Evolutionary conservation across 2,888 invertebrate genomes (phyloP), one percentile per base, ranked within the genome.

Genomic region (Oligia fasciuncula): DNA sequence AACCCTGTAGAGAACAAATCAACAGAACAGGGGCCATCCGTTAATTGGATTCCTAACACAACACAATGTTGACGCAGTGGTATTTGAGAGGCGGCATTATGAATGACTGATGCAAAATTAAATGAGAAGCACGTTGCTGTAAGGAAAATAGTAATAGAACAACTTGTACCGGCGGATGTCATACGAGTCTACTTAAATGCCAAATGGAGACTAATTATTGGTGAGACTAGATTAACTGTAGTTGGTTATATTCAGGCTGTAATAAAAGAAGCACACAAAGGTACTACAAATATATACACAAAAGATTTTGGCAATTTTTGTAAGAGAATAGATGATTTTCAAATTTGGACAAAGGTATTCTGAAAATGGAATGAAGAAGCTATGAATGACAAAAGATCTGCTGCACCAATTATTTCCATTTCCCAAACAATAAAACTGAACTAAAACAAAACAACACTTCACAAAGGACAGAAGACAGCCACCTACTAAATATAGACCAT

Each of bases 41-140:
- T 73, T 88, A 79, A 86, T 86, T 81, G 77, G 63, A 79, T 83
- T 82, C 82, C 63, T 51, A 80, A 77, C 80, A 70, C 81, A 76
- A 65, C 23, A 76, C 68, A 79, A 85, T 74, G 75, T 87, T 67
- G 78, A 79, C 67, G 66, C 74, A 72, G 43, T 63, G 72, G 73
- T 75, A 77, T 87, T 85, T 68, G 57, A 80, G 65, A 74, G 49
- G 17, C 23, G 19, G 71, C 57, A 74, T 70, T 83, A 75, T 74
- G 67, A 79, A 85, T 77, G 62, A 63, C 23, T 86, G 29, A 78
- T 83, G 73, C 71, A 19, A 84, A 79, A 76, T 76, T 73, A 73
- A 83, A 86, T 75, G 43, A 75, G 51, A 63, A 60, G 8, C 71
- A 68, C 49, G 19, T 57, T 66, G 46, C 29, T 6, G 40, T 40